These are phyloP conservation scores for Catonia carolina DNA, from an alignment of 2,888 invertebrate genomes.

Conservation along the genomic window DNA sequence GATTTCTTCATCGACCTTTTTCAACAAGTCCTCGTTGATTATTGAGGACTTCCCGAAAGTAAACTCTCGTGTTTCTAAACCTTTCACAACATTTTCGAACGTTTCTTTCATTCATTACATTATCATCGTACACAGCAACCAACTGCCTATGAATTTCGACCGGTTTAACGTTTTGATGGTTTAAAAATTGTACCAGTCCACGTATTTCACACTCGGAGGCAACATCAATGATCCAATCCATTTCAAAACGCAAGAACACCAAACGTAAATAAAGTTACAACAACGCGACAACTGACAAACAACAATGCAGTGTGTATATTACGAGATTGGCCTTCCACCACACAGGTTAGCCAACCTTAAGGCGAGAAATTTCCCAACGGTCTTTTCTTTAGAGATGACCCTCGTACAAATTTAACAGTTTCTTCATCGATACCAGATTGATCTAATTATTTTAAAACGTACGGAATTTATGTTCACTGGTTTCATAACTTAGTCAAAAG, in stretches of 20 bases:
- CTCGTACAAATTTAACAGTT: too few species aligned
- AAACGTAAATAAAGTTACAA: background rate
- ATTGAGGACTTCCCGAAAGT: background rate
- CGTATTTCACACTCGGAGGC: background rate
- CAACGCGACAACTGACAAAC: background rate
- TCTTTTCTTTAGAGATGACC: background rate
- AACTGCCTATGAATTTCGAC: constrained; percentile 1
- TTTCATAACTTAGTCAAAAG: too few species aligned
- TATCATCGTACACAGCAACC: constrained; percentile 1
- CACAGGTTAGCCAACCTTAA: background rate
- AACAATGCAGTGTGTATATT: background rate
- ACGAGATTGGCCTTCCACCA: background rate
- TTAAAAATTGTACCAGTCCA: background rate
- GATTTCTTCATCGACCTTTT: background rate
- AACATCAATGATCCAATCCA: background rate
- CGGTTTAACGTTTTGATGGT: constrained; percentile 3
- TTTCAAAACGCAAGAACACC: background rate
- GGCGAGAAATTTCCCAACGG: background rate
- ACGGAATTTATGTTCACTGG: too few species aligned
- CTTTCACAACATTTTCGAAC: background rate
- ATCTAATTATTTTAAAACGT: too few species aligned
- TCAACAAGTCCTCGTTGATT: background rate
- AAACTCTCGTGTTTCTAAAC: background rate
- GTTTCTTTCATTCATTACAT: background rate
- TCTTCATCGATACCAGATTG: too few species aligned